phyloP scores from a whole-genome alignment of 2,797 vertebrate genomes.

The Anguilla megastoma region DNA sequence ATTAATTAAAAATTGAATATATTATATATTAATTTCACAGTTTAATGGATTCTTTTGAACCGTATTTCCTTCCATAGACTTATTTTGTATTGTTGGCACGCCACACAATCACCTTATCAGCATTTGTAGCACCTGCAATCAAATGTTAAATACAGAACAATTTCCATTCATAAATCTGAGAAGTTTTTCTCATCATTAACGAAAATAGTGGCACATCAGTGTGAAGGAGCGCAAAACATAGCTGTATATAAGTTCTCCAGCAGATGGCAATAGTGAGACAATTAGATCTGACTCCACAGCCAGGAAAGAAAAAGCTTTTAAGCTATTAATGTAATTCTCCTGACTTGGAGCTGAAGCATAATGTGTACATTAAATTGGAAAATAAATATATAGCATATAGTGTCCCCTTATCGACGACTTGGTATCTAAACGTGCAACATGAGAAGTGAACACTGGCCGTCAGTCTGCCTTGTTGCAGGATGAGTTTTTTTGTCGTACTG shows the following conservation, averaged over 20 bases:
- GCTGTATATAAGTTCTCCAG: constrained; percentile 1
- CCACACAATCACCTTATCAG: background rate
- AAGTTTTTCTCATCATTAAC: background rate
- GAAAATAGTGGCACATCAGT: background rate
- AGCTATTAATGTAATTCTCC: background rate
- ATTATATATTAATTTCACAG: no score
- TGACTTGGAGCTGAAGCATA: background rate
- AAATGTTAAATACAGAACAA: background rate
- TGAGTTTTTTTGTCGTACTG: background rate
- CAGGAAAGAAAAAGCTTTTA: background rate
- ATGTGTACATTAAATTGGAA: background rate
- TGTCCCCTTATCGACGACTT: background rate
- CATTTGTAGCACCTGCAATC: background rate
- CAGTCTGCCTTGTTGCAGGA: background rate
- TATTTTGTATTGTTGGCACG: no score
- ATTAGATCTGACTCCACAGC: background rate
- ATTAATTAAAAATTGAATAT: no score
- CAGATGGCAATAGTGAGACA: constrained; percentile 18
- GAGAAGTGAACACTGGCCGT: background rate
- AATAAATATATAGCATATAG: background rate
- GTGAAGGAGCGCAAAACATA: background rate
- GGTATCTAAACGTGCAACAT: background rate
- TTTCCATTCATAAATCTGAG: background rate
- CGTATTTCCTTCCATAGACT: no score
- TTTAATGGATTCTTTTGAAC: no score